Conservation (phyloP, 2,797 vertebrate species). For the Limosa lapponica region DNA sequence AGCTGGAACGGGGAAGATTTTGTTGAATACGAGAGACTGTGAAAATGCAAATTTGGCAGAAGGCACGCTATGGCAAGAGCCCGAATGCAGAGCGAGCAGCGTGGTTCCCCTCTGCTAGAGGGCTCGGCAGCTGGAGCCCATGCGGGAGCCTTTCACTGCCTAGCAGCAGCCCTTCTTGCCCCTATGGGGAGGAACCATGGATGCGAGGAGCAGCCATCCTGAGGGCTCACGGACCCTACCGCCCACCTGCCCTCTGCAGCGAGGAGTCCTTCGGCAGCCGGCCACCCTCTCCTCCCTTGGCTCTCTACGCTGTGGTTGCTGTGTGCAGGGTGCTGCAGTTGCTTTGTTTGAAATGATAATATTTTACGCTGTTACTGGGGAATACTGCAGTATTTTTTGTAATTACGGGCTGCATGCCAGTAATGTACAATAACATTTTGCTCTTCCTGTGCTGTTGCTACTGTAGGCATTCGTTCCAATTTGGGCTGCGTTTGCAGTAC, state of each 20-base stretch:
- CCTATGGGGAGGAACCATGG: accelerated
- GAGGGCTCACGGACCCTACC: not conserved
- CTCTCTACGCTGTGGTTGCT: not conserved
- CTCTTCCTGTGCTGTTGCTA: constrained; percentile 66
- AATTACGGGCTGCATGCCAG: constrained; percentile 25
- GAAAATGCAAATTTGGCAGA: not conserved
- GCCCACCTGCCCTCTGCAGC: not conserved
- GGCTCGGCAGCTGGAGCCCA: not conserved
- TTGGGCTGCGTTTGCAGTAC: constrained; percentile 30
- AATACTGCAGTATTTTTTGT: constrained; percentile 62
- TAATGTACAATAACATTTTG: constrained; percentile 63
- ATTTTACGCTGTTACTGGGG: constrained; percentile 28
- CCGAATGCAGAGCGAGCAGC: accelerated
- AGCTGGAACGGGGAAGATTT: not conserved
- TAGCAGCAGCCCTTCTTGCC: not conserved
- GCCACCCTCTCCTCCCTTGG: not conserved
- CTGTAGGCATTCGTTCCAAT: constrained; percentile 54
- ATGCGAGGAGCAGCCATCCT: accelerated
- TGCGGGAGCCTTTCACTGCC: not conserved
- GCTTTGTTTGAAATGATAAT: constrained; percentile 48
- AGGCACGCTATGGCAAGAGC: not conserved
- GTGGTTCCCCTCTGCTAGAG: not conserved
- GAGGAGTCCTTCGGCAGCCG: not conserved
- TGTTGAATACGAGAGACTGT: not conserved
- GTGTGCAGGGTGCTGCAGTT: constrained; percentile 7